Base-by-base conservation (phyloP, 2,113 vertebrate genomes). In the Xiphophorus hellerii region DNA sequence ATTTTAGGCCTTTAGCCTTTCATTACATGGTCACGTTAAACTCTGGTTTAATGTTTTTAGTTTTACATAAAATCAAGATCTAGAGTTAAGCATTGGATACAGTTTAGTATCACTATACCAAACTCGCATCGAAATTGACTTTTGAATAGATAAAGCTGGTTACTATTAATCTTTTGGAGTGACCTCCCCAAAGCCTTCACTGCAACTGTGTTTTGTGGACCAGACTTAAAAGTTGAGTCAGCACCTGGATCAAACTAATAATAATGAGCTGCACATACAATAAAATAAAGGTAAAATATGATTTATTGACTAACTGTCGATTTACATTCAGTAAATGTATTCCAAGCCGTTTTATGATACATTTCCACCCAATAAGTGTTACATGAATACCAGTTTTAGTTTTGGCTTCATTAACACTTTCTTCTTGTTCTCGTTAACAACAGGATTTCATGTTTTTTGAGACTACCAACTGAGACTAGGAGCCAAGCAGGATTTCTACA, bases 381-480 rank as follows among this genome's bases (percentile, higher is more conserved):
- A 28, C 28, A 54, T n/a, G 51, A 25, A 29, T 17, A 67, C 20
- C 25, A 42, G 0, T 70, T 14, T 29, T 39, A 71, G 9, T 22
- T 54, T 27, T 68, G 69, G 62, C 4, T 60, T 76, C 1, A 31
- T 15, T 27, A 67, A 66, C 9, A 7, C 58, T 51, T 69, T 44
- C 22, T 33, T 51, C 1, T 58, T 71, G 30, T 28, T 66, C 28
- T 54, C 62, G 67, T 35, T 72, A 7, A 77, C 35, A 84, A 28
- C 87, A 97, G 96, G 96, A 97, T 88, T 98, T 96, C 90, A 97
- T 97, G 96, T 97, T 95, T 92, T 98, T 97, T 89, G 96, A 97
- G 87, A 51, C 83, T 3, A 88, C 87, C 20, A 88, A 87, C 87
- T 90, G 87, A 84, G 39, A 87, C 87, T 90, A 87, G 85, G 39